These are phyloP conservation scores for Bhutanitis thaidina DNA, from an alignment of 2,888 invertebrate species.

Conservation along the genomic window DNA sequence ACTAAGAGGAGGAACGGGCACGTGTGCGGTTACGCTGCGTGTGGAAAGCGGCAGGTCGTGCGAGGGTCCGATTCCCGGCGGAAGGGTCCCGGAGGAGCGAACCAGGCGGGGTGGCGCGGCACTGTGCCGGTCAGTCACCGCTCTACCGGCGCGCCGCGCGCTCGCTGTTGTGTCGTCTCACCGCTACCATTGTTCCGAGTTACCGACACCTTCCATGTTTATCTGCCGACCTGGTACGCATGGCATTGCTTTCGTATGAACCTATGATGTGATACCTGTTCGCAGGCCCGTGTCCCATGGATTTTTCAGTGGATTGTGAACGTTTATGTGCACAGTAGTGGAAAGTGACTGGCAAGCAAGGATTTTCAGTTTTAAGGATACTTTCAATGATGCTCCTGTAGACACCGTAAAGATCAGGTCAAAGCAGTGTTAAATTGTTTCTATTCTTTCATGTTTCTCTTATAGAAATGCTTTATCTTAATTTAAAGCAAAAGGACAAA, in stretches of 20 bases:
- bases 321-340: constrained; percentile 63
- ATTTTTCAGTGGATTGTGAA: constrained; percentile 65
- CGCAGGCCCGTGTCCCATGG: constrained; percentile 27
- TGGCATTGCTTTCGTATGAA: constrained; percentile 53
- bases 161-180: constrained; percentile 46
- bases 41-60: constrained; percentile 33
- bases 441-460: neutral
- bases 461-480: neutral
- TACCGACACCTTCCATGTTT: constrained; percentile 52
- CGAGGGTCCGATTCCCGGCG: constrained; percentile 63
- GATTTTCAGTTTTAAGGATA: constrained; percentile 60
- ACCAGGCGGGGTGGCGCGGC: constrained; percentile 71
- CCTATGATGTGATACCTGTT: constrained; percentile 48
- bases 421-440: neutral
- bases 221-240: constrained; percentile 56
- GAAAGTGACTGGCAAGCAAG: constrained; percentile 54
- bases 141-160: constrained; percentile 69
- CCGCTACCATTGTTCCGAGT: constrained; percentile 48
- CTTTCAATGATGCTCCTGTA: constrained; percentile 47
- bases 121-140: constrained; percentile 79
- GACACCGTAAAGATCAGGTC: constrained; percentile 45
- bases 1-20: constrained; percentile 28
- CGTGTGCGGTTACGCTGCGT: constrained; percentile 45
- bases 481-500: neutral
- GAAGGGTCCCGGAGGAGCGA: constrained; percentile 72